Evolutionary conservation across 2,113 vertebrate species (phyloP).

Genomic region (Tetraodon nigroviridis): DNA sequence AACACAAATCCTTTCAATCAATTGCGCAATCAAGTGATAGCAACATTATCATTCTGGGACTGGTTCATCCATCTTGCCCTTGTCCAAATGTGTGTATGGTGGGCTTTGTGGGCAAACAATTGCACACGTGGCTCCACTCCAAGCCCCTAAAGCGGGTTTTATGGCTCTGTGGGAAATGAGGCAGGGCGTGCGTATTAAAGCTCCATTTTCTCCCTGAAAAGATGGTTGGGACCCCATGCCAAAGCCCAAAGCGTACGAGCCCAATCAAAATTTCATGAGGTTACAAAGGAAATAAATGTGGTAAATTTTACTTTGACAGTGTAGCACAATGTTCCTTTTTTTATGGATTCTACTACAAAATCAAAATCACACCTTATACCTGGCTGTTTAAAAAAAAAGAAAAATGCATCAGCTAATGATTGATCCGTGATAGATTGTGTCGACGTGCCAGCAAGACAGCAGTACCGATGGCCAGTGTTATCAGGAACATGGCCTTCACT

Average conservation of each 20-base stretch:
- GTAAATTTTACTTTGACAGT: no score
- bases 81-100: slow-evolving; percentile 24
- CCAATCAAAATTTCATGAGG: background rate
- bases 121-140: slow-evolving; percentile 19
- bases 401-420: slow-evolving; percentile 5
- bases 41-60: slow-evolving; percentile 40
- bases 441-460: slow-evolving; percentile 37
- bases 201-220: slow-evolving; percentile 14
- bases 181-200: slow-evolving; percentile 6
- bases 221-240: slow-evolving; percentile 17
- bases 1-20: slow-evolving; percentile 59
- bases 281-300: background rate
- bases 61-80: slow-evolving; percentile 51
- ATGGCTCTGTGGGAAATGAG: slow-evolving; percentile 33
- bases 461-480: slow-evolving; percentile 29
- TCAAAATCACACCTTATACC: background rate
- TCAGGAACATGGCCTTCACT: slow-evolving; percentile 13
- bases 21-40: slow-evolving; percentile 60
- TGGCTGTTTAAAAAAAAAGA: slow-evolving; percentile 8
- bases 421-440: slow-evolving; percentile 16
- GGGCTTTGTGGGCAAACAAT: slow-evolving; percentile 28
- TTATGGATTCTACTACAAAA: background rate
- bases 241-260: background rate
- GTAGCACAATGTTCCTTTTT: background rate
- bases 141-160: slow-evolving; percentile 44